Conservation (phyloP, 2,113 vertebrate species). For the Canis aureus region DNA sequence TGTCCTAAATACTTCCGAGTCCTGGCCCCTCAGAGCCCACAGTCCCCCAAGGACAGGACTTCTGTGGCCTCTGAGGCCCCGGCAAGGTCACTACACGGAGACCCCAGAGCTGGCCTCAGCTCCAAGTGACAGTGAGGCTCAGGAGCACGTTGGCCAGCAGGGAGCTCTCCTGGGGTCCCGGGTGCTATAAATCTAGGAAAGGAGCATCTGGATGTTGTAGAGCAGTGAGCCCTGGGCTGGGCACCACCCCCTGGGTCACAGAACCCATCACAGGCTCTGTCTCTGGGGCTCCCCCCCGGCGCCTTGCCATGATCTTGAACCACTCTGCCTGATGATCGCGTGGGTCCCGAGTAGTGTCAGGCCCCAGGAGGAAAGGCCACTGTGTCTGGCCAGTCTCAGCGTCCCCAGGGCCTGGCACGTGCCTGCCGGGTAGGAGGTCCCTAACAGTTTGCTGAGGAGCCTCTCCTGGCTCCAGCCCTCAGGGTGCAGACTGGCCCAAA, state of each 20-base stretch:
- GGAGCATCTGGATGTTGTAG: not conserved
- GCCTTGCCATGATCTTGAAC: not conserved
- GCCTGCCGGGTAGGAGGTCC: not conserved
- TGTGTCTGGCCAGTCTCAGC: not conserved
- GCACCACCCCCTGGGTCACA: not conserved
- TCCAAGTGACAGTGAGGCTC: not conserved
- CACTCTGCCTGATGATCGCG: not conserved
- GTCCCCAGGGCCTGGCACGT: not conserved
- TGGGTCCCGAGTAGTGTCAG: not conserved
- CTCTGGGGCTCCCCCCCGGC: rapidly evolving
- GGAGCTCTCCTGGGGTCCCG: not conserved
- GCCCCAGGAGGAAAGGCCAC: not conserved
- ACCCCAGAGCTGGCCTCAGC: not conserved
- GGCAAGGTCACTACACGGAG: not conserved
- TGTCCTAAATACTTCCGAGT: not conserved
- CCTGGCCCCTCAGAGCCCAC: not conserved
- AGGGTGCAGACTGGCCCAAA: not conserved
- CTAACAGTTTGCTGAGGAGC: not conserved
- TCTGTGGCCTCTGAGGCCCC: not conserved
- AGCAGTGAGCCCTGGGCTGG: not conserved
- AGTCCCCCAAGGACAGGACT: not conserved
- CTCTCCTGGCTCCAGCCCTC: too few relatives aligned
- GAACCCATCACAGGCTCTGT: not conserved
- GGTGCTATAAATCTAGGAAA: not conserved
- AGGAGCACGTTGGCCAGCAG: not conserved